These are phyloP conservation scores for Coracias cyanogaster DNA, from an alignment of 2,797 vertebrate genomes.

Conservation along the genomic window DNA sequence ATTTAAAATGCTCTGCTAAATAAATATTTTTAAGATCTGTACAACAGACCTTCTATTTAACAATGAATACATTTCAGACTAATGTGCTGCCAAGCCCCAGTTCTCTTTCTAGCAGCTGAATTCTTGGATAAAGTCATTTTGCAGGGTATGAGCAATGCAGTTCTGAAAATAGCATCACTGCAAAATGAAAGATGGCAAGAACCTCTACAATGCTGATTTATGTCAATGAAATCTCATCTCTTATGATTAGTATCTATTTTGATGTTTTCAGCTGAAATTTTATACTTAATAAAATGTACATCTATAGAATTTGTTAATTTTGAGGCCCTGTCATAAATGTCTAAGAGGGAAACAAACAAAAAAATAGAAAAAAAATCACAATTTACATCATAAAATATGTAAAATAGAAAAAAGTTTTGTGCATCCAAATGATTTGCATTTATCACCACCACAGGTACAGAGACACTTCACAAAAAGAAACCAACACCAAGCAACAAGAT, in stretches of 20 bases:
- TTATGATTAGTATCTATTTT: neutral
- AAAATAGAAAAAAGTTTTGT: neutral
- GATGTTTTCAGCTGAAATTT: neutral
- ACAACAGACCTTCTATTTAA: constrained; percentile 45
- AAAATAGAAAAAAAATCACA: neutral
- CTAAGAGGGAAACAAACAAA: neutral
- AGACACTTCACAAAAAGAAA: neutral
- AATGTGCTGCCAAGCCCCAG: constrained; percentile 33
- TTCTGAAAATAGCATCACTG: constrained; percentile 70
- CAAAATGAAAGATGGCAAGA: constrained; percentile 65
- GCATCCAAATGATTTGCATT: neutral
- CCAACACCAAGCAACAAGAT: neutral
- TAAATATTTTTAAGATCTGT: constrained; percentile 56
- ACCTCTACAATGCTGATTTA: constrained; percentile 41
- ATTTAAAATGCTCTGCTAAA: constrained; percentile 30
- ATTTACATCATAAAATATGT: neutral
- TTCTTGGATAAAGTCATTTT: constrained; percentile 70
- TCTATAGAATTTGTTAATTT: neutral
- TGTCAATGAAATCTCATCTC: constrained; percentile 33
- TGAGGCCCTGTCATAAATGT: neutral
- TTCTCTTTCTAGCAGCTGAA: constrained; percentile 66
- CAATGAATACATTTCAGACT: constrained; percentile 42
- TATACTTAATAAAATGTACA: neutral
- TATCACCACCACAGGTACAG: neutral
- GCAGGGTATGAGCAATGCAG: constrained; percentile 65